phyloP scores from a whole-genome alignment of 2,888 invertebrate genomes.

The Cephus rjabovi region DNA sequence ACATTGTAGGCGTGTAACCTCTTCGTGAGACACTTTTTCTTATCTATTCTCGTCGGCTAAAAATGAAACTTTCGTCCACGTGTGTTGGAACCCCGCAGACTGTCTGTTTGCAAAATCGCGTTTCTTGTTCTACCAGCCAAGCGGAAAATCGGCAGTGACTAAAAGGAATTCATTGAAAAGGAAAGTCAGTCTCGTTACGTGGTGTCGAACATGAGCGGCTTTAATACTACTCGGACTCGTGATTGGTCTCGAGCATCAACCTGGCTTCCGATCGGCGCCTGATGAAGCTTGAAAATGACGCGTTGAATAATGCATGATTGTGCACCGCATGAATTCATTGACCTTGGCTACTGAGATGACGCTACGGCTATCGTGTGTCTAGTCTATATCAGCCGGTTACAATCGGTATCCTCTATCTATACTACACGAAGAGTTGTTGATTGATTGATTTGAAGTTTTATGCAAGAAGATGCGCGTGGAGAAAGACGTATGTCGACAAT shows the following conservation, averaged over 20 bases:
- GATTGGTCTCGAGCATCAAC: neutral
- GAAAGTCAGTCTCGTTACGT: neutral
- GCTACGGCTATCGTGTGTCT: neutral
- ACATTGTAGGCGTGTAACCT: neutral
- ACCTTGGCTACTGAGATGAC: constrained; percentile 29
- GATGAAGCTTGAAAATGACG: constrained; percentile 13
- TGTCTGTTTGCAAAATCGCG: neutral
- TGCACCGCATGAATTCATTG: constrained; percentile 40
- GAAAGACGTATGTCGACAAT: neutral
- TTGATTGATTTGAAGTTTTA: neutral
- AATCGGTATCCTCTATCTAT: neutral
- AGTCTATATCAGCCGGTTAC: neutral
- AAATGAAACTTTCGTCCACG: neutral
- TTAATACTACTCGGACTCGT: neutral
- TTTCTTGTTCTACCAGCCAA: neutral
- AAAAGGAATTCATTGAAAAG: neutral
- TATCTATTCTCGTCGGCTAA: constrained; percentile 3
- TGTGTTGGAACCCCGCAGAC: neutral
- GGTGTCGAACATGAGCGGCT: neutral
- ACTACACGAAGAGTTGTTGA: neutral
- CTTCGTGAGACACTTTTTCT: neutral
- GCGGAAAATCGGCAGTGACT: no score
- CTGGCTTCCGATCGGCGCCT: neutral
- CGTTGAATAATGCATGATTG: constrained; percentile 39
- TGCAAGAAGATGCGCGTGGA: neutral